Evolutionary conservation across 2,113 vertebrate genomes (phyloP), one percentile per base, ranked within the genome.

Genomic region (Corapipo altera): DNA sequence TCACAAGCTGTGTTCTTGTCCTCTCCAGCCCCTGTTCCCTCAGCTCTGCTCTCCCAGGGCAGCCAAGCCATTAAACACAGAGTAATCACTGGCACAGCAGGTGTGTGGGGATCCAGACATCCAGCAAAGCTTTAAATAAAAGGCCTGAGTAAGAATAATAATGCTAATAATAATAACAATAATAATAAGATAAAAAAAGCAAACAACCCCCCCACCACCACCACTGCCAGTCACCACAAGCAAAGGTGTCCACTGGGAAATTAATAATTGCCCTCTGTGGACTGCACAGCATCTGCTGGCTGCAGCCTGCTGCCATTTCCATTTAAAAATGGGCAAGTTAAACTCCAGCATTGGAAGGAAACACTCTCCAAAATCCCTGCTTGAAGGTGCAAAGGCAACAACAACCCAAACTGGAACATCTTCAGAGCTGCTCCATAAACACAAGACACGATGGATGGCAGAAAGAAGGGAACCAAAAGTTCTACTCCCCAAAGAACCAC

Each of bases 201-300:
- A 85, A 94, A 83, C 67, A 87, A 61, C 37, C 16, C 35, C 8
- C 48, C 11, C 13, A n/a, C n/a, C 12, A 12, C 48, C 12, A 46
- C 46, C 73, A 48, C 72, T 96, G 76, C 91, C 92, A 87, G 51
- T 79, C 84, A 78, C 80, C 80, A 33, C 6, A 67, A 92, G 91
- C 28, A 87, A 92, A 91, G 43, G 24, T 88, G 23, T 78, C 89
- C 91, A 48, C 58, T 88, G 92, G 91, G 91, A 91, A 91, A 95
- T 96, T 30, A 94, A 43, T 80, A 80, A 77, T 89, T 94, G 87
- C 81, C 89, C 93, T 91, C 96, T 61, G 65, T 76, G 94, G 84
- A 55, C 70, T 85, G 41, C 43, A 4, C 21, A 96, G 87, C 91
- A 85, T 61, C 80, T 96, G 92, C 85, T 93, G 73, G 57, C 49